These are phyloP conservation scores for Drosophila histrio DNA, from an alignment of 2,888 invertebrate genomes.

Conservation along the genomic window DNA sequence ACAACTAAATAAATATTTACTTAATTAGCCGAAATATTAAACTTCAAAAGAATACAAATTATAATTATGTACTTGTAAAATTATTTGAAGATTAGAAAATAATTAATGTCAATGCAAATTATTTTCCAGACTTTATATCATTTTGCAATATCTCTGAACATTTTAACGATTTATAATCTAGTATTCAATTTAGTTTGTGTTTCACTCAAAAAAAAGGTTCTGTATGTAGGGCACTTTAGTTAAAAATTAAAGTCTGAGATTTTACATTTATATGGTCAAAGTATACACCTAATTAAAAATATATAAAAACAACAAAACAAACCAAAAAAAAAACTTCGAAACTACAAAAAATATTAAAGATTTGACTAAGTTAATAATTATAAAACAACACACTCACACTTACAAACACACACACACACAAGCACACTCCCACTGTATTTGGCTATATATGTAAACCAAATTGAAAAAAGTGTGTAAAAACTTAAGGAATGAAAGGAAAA, in stretches of 20 bases:
- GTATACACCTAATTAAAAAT: slow-evolving; percentile 64
- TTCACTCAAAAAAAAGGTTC: slow-evolving; percentile 48
- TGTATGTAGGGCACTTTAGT: slow-evolving; percentile 79
- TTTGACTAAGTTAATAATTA: slow-evolving; percentile 69
- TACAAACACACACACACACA: slow-evolving; percentile 19
- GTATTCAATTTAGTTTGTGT: slow-evolving; percentile 46
- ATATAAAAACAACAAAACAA: slow-evolving; percentile 26
- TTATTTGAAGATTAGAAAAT: slow-evolving; percentile 61
- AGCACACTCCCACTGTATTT: slow-evolving; percentile 49
- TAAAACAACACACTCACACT: slow-evolving; percentile 44
- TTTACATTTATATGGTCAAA: slow-evolving; percentile 74
- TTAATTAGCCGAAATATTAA: slow-evolving; percentile 74
- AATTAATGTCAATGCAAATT: slow-evolving; percentile 28
- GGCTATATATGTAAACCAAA: slow-evolving; percentile 44
- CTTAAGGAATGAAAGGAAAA: slow-evolving; percentile 15
- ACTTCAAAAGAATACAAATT: slow-evolving; percentile 69
- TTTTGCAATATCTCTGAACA: slow-evolving; percentile 30
- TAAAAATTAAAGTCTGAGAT: slow-evolving; percentile 82
- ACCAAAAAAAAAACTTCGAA: slow-evolving; percentile 16
- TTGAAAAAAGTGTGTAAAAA: slow-evolving; percentile 16
- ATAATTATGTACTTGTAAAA: slow-evolving; percentile 48
- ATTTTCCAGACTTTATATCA: slow-evolving; percentile 46
- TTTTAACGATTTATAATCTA: slow-evolving; percentile 23
- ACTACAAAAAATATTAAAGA: slow-evolving; percentile 27
- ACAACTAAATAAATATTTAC: slow-evolving; percentile 70